phyloP scores from a whole-genome alignment of 2,888 invertebrate species.

The Andrena camellia region DNA sequence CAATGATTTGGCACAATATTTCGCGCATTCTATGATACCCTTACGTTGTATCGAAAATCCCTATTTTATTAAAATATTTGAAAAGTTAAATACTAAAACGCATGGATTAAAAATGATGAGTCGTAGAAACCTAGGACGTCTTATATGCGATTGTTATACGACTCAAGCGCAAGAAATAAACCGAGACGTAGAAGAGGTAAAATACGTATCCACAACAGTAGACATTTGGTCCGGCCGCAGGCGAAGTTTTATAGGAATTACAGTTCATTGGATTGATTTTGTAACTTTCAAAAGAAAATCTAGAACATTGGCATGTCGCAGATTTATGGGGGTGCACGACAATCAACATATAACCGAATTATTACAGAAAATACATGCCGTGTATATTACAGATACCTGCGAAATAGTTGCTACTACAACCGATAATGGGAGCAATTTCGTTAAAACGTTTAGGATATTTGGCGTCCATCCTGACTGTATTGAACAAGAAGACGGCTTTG shows the following conservation, averaged over 20 bases:
- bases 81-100: neutral
- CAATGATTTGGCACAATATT: neutral
- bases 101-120: neutral
- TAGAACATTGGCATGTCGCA: neutral
- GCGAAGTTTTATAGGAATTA: neutral
- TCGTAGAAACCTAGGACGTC: neutral
- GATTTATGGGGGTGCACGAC: neutral
- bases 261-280: neutral
- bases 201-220: neutral
- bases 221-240: conserved; percentile 4
- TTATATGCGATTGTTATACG: neutral
- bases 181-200: neutral
- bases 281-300: neutral
- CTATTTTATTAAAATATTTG: neutral
- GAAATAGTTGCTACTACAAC: neutral
- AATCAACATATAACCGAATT: neutral
- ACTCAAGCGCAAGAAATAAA: conserved; percentile 1
- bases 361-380: neutral
- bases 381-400: neutral
- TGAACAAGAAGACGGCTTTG: neutral
- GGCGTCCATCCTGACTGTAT: neutral
- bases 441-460: neutral
- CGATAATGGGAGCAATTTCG: neutral
- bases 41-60: neutral
- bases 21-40: neutral